Evolutionary conservation across 2,797 vertebrate genomes (phyloP), one percentile per base, ranked within the genome.

Genomic region (Epinephelus malabaricus): DNA sequence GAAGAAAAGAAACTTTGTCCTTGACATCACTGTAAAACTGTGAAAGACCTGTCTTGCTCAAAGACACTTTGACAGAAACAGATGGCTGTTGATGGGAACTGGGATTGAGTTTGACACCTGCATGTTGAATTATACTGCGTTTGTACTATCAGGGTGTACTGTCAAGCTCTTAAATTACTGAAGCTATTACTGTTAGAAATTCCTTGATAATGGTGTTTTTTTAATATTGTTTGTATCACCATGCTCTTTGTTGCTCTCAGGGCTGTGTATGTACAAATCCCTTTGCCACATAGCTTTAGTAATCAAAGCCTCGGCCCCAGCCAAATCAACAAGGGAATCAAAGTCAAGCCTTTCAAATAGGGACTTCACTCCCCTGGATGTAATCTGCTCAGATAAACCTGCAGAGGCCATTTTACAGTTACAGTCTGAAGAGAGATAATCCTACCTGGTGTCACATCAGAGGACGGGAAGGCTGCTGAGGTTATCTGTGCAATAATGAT

Each of bases 401-500:
- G 75, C 71, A 84, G 80, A 86, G 81, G 53, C 63, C 73, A 72
- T 88, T 90, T 89, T 89, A 88, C 85, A 91, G 91, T 87, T 84
- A 79, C 82, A 90, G 78, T 86, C 50, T 62, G 51, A 71, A 63
- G 72, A 87, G 73, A 89, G 85, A 90, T 92, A 92, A 93, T 92
- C 92, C 82, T 64, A 78, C 83, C 82, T 66, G 81, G 84, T 90
- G 87, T 89, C 87, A 92, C 86, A 87, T 82, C 73, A 86, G 85
- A 86, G 79, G 71, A 79, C 23, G 68, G 19, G 54, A 63, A 83
- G 77, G 75, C 78, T 84, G 84, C 62, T 0, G 65, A 86, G 89
- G 90, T 92, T 91, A 93, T 93, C 89, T 81, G 67, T 76, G 85
- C 85, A 81, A 79, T 91, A 91, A 92, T 83, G 85, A 93, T 90